Base-by-base conservation (phyloP, 2,113 vertebrate species). In the Megaceryle maxima region DNA sequence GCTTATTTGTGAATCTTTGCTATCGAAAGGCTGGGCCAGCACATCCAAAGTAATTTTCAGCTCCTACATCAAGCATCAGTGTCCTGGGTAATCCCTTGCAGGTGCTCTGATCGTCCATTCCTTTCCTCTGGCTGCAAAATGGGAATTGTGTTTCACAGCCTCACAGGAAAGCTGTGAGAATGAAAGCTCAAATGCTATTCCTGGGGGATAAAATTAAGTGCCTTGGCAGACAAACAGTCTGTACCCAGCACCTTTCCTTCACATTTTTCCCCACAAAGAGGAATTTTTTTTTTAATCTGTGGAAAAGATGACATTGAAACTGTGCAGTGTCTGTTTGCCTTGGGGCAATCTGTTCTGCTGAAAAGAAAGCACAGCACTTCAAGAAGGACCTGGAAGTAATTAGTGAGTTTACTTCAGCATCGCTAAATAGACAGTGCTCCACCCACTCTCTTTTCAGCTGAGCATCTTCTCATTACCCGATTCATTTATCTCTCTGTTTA, bases 31-130 rank as follows among this genome's bases (percentile, higher is more conserved):
- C 67, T 62, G 44, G 24, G 20, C 68, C 44, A 33, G 31, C 0
- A 0, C 33, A 14, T 31, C 35, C 24, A 7, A 29, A 48, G 50
- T 39, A 0, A 39, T 53, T 87, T 79, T 29, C 56, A 66, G 20
- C 22, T 74, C 41, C 21, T 8, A 46, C 43, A 19, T 62, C 39
- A 25, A 46, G 39, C 10, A 28, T 55, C 39, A 17, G 24, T 1
- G 2, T 53, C 35, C 41, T 50, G 28, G 26, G 37, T 33, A 73
- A 56, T n/a, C 16, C 35, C 41, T 29, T 10, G 10, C 5, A 2
- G 6, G 22, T 48, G 5, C 31, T 56, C 31, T 35, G 20, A 35
- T 16, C 44, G 10, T 64, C 80, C 33, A 22, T 63, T 37, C 80
- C 44, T 80, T 53, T 33, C 2, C 1, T 53, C 62, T 72, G 17